Base-by-base conservation (phyloP, 53 echinoderm and acorn worm genomes). In the Echinarachnius parma region DNA sequence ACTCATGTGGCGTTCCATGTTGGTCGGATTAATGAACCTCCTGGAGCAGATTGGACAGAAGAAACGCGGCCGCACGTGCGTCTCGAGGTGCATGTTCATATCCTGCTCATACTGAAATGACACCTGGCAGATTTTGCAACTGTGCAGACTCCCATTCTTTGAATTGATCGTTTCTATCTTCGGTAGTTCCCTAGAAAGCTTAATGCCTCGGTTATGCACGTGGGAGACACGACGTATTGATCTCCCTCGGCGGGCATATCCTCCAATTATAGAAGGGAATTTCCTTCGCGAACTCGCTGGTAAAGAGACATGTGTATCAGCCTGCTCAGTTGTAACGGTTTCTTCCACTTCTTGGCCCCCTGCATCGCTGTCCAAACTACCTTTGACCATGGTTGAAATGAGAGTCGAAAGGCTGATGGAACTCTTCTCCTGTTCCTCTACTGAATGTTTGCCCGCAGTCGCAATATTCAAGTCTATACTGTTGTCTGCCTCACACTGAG, bases 61-160 rank as follows among this genome's bases (percentile, higher is more conserved):
- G 19, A 36, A 56, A 2, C 74, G 74, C 7, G 74, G 74, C 7
- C 74, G 74, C 21, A 56, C 39, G 28, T 72, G 74, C 15, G 74
- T 72, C 35, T 44, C 30, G 13, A 72, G 37, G 54, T 72, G 74
- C 74, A 72, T 72, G n/a, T 19, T 44, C 74, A 72, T 54, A 14
- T 72, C 74, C 57, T 72, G 74, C 19, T 72, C 74, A 57, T 22
- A 72, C 2, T 54, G 27, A 42, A 72, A 72, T n/a, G 74, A 56
- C 19, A 72, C 57, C 8, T 72, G 35, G 28, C 74, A 72, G 5
- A 57, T 25, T 15, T 56, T 24, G 29, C 74, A 72, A 16, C 54
- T 35, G 44, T 37, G 56, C 15, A 72, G 34, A 15, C 26, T 24
- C 8, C 74, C 74, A n/a, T 35, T 16, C 1, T 56, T 42, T 15